Evolutionary conservation across 2,113 vertebrate genomes (phyloP), one percentile per base, ranked within the genome.

Genomic region (Lepus americanus): DNA sequence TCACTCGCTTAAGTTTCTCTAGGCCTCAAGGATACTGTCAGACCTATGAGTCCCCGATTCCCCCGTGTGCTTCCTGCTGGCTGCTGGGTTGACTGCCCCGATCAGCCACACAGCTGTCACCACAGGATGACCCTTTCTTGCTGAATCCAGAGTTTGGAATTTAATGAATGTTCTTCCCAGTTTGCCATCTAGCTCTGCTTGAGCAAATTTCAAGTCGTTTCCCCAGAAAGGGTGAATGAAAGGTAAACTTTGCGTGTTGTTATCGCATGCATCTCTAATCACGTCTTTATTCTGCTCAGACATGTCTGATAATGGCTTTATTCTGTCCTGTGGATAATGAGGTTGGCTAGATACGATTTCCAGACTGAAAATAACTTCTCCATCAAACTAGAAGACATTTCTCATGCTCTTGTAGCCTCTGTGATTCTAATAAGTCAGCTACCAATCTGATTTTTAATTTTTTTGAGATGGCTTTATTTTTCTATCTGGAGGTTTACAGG

Each of bases 171-270:
- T 44, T 27, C 67, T 69, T 82, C 1, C 19, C 94, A 25, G 9
- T 91, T 94, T 95, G 72, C 81, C 59, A 72, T 74, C 14, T 76
- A 83, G 59, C 23, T 92, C 83, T 67, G 17, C 61, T 29, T 92
- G 69, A 95, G 64, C n/a, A 66, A 36, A 77, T 92, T 66, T 80
- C 82, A 89, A 94, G 31, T 73, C 22, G 69, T 92, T 93, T 87
- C 36, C 79, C 86, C 22, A 81, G 64, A 77, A 44, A 87, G 39
- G 20, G 10, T 73, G 74, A 29, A 31, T 63, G 92, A 91, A 91
- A 86, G 51, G 23, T 84, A 87, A 84, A 64, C 17, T 53, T 80
- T 31, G 31, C 64, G n/a, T 20, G 7, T 55, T 51, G 11, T 84
- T 59, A 63, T 14, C n/a, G 16, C 14, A 22, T 87, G n/a, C 23